A percentile compares a stretch with the other conserved stretches of the same genome.
Evolutionary conservation across 2,888 invertebrate species (phyloP).

Genomic region (Drosophila eohydei): DNA sequence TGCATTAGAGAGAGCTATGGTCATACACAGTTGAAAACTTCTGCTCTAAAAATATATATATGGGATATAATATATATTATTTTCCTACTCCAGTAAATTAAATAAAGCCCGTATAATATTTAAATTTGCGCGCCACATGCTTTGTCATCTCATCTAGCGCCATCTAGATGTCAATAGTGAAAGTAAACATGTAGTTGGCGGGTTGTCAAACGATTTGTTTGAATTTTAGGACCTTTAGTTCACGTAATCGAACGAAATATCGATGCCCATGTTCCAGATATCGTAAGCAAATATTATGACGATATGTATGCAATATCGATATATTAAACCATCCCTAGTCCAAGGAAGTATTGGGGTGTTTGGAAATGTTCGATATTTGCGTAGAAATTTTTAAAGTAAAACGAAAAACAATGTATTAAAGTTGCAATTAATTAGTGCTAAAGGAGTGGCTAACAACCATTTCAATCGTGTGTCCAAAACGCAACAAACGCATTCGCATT

Average conservation of each 20-base stretch:
- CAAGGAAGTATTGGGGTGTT: slow-evolving; percentile 66
- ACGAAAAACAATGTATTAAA: slow-evolving; percentile 67
- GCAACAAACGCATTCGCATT: slow-evolving; percentile 10
- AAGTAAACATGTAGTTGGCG: background rate
- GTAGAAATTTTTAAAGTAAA: slow-evolving; percentile 61
- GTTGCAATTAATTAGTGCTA: slow-evolving; percentile 39
- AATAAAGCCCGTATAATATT: background rate
- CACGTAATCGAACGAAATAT: slow-evolving; percentile 22
- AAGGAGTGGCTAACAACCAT: slow-evolving; percentile 44
- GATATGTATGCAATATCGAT: slow-evolving; percentile 34
- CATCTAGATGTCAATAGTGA: slow-evolving; percentile 31
- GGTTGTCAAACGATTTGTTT: slow-evolving; percentile 16
- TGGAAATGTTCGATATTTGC: slow-evolving; percentile 80
- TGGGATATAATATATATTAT: background rate
- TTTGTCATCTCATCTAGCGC: slow-evolving; percentile 5
- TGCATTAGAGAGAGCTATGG: background rate
- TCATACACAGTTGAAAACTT: too few species aligned
- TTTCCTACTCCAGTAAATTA: rapidly evolving
- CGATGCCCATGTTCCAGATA: slow-evolving; percentile 26
- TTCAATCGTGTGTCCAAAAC: slow-evolving; percentile 25
- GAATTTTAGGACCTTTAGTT: background rate
- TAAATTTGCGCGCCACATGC: slow-evolving; percentile 16
- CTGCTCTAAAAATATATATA: background rate
- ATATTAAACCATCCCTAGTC: slow-evolving; percentile 48
- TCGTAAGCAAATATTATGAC: slow-evolving; percentile 12